These are phyloP conservation scores for Leucoptera coffeella DNA, from an alignment of 2,888 invertebrate genomes.

Conservation along the genomic window DNA sequence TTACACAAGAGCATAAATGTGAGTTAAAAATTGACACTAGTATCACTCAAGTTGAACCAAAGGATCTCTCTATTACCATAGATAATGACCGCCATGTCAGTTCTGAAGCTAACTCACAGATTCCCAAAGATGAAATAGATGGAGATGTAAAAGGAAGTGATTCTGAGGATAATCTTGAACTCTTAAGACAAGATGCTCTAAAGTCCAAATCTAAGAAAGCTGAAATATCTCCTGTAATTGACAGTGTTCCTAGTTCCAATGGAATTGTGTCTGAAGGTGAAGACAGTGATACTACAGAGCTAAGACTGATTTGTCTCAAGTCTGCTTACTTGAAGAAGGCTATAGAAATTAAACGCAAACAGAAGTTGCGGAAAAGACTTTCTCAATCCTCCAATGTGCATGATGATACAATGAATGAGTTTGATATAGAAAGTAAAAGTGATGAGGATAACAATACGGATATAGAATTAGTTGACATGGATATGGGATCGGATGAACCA, in stretches of 20 bases:
- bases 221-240: slow-evolving; percentile 9
- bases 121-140: slow-evolving; percentile 5
- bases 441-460: slow-evolving; percentile 34
- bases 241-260: slow-evolving; percentile 10
- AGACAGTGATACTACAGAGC: slow-evolving; percentile 56
- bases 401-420: slow-evolving; percentile 17
- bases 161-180: slow-evolving; percentile 42
- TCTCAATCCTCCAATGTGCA: slow-evolving; percentile 23
- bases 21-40: slow-evolving; percentile 4
- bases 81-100: slow-evolving; percentile 15
- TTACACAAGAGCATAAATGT: slow-evolving; percentile 7
- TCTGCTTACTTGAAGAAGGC: slow-evolving; percentile 64
- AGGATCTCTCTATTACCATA: slow-evolving; percentile 16
- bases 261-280: slow-evolving; percentile 32
- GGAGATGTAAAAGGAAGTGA: background rate
- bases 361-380: slow-evolving; percentile 26
- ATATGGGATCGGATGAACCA: slow-evolving; percentile 38
- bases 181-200: slow-evolving; percentile 33
- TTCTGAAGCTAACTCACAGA: slow-evolving; percentile 1
- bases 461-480: slow-evolving; percentile 47
- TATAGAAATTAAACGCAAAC: slow-evolving; percentile 47
- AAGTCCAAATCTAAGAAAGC: slow-evolving; percentile 28
- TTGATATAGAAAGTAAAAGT: slow-evolving; percentile 11
- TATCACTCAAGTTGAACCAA: slow-evolving; percentile 5
- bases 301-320: slow-evolving; percentile 60